A percentile compares a stretch with the other conserved stretches of the same genome.
These are phyloP conservation scores for Lamellibrachia satsuma DNA, from an alignment of 2,888 invertebrate genomes.

Conservation along the genomic window DNA sequence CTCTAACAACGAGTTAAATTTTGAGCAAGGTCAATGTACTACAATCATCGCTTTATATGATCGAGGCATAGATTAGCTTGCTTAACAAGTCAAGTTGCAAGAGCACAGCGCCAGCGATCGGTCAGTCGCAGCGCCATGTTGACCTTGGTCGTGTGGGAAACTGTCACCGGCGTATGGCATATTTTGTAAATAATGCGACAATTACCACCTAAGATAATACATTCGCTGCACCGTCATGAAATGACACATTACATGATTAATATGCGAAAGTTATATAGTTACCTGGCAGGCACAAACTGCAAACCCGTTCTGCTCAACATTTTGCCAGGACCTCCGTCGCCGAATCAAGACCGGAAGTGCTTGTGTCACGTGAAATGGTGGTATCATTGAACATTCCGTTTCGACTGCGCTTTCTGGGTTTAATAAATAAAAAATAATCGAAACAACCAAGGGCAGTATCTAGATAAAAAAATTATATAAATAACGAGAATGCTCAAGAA, in stretches of 20 bases:
- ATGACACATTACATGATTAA: neutral
- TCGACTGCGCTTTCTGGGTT: neutral
- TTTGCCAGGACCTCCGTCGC: constrained; percentile 17
- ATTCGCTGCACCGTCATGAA: neutral
- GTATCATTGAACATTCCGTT: neutral
- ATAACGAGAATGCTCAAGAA: neutral
- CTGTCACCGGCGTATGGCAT: constrained; percentile 17
- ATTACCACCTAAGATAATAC: neutral
- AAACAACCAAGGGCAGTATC: neutral
- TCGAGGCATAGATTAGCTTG: neutral
- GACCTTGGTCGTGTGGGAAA: constrained; percentile 8
- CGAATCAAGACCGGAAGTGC: constrained; percentile 17
- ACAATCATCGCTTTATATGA: neutral
- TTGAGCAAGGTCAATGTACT: neutral
- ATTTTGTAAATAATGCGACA: neutral
- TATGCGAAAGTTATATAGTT: neutral
- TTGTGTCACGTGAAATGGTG: neutral
- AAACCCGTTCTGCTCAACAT: constrained; percentile 21
- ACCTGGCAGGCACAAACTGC: constrained; percentile 20
- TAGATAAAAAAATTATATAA: neutral
- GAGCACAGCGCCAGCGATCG: neutral
- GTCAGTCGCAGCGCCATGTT: constrained; percentile 10
- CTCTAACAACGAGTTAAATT: neutral
- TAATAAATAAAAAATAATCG: neutral
- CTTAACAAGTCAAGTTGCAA: neutral